Base-by-base conservation (phyloP, 2,888 invertebrate genomes). In the Lycophotia porphyrea region DNA sequence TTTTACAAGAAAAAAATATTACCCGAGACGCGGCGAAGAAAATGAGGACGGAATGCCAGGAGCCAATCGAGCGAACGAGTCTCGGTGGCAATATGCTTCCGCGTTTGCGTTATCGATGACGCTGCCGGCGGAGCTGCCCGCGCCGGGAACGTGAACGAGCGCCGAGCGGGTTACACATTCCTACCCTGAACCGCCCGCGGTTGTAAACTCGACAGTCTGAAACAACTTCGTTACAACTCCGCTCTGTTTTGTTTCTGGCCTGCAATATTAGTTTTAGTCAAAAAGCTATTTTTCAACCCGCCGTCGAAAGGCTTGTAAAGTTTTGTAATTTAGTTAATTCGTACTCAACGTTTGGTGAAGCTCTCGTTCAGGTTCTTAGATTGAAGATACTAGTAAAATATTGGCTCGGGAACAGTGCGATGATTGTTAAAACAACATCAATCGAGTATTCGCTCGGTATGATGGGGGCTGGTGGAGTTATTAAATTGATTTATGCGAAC, bases 241-340 rank as follows among this genome's bases (percentile, higher is more conserved):
- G 90, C 90, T 89, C 90, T 93, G 94, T 95, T 95, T 95, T 94
- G 95, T 95, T 95, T 94, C 93, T 91, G 92, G 91, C 88, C 91
- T 91, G 93, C 94, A 94, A 95, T 96, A 96, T 96, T 96, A 96
- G 96, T 96, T 96, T 95, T 94, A 94, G 95, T 92, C 95, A 93
- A 94, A 95, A 95, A 94, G 95, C 95, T 94, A 96, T 96, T 96
- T 96, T 96, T 96, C 95, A 95, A 93, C 90, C 90, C 92, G 92
- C 88, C 92, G 94, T 92, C 92, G 93, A 94, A 95, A 95, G 93
- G 94, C 94, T 94, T 93, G 93, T 90, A 93, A 96, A 96, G 93
- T 96, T 96, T 96, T 95, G 95, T 95, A 95, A 96, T 96, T 96
- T 95, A 93, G 92, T 93, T 94, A 95, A 95, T 96, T 95, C 92